These are phyloP conservation scores for Nasalis larvatus DNA, from an alignment of 2,113 vertebrate genomes.

Conservation along the genomic window DNA sequence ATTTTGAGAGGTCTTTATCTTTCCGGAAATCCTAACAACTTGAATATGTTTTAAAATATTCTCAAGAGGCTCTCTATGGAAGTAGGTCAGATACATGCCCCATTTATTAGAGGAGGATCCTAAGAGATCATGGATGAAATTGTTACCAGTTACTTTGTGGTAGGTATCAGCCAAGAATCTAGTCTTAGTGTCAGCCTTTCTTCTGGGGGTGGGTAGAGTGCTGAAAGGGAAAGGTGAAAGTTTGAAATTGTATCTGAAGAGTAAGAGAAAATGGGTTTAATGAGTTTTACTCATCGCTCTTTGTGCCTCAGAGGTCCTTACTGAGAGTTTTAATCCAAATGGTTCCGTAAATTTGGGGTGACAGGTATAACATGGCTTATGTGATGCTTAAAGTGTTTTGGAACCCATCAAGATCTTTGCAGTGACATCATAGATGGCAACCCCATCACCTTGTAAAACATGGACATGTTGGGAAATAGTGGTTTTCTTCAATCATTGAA, in stretches of 20 bases:
- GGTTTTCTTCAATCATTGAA: not conserved
- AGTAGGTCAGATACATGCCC: not conserved
- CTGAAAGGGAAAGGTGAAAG: not conserved
- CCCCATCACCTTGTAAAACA: not conserved
- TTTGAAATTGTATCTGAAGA: not conserved
- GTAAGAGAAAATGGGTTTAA: not conserved
- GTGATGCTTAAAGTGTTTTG: not conserved
- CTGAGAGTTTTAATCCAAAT: not conserved
- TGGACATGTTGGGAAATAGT: not conserved
- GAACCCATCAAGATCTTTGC: not conserved
- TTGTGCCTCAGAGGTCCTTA: not conserved
- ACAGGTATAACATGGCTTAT: not conserved
- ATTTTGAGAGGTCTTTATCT: not conserved
- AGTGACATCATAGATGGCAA: not conserved
- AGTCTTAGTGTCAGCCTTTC: not conserved
- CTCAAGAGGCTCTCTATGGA: not conserved
- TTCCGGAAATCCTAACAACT: not conserved
- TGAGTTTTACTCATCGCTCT: not conserved
- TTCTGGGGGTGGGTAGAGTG: not conserved
- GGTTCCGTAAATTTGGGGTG: conserved; percentile 3
- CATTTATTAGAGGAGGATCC: not conserved
- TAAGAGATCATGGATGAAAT: not conserved
- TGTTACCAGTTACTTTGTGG: not conserved
- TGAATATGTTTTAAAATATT: not conserved
- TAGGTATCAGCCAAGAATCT: not conserved